Evolutionary conservation across 2,113 vertebrate genomes (phyloP), one percentile per base, ranked within the genome.

Genomic region (Lates calcarifer): DNA sequence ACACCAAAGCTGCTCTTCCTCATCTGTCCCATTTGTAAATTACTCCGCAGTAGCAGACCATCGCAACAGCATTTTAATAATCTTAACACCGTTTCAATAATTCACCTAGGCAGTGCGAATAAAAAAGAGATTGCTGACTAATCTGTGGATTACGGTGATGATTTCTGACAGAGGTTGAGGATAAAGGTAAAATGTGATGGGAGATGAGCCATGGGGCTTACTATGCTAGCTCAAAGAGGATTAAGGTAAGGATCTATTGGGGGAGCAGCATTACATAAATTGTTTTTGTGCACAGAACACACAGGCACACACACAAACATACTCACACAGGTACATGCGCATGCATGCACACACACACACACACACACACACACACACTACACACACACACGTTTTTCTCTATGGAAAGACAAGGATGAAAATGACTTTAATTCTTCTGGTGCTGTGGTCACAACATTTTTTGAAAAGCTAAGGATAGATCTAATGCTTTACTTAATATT

Each of bases 131-230:
- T 87, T 89, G 86, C 87, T 77, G 91, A 88, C 86, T 93, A 94
- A 94, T 94, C 91, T 91, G 83, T 67, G 93, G 93, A 94, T 94
- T 94, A 93, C 51, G 55, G 67, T 82, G 86, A 86, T 90, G 93
- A 90, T 92, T 92, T 94, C 81, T 90, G 92, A 93, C 90, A 91
- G 91, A 88, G 91, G 90, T 89, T 90, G 85, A 75, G 85, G 89
- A 87, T 88, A 60, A 82, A 92, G 91, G 90, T 91, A 89, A 88
- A 91, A 83, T 90, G 87, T 88, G 90, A 92, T 88, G 87, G 81
- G 83, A 91, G 92, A 91, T 90, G 92, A 92, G 88, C 90, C 72
- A 24, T 62, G 73, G 85, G 87, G 90, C 83, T 94, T 93, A 90
- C 86, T 37, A 77, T 76, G 75, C 77, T 49, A 63, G 82, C 89